Evolutionary conservation across 2,113 vertebrate genomes (phyloP), one percentile per base, ranked within the genome.

Genomic region (Chunga burmeisteri): DNA sequence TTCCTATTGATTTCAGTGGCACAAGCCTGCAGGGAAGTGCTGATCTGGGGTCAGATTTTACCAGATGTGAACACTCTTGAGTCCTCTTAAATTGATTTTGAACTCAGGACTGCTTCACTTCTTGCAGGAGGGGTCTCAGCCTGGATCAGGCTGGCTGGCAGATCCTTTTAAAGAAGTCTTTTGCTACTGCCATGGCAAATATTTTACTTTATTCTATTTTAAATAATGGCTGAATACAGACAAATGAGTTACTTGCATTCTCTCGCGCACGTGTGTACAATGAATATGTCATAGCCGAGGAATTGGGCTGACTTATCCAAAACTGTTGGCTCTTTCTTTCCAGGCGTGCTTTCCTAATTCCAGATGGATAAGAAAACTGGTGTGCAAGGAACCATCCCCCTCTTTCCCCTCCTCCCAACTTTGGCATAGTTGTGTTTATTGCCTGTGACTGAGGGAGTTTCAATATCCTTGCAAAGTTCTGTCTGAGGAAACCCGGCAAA

Each of bases 371-470:
- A 95, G 73, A 92, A 86, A 94, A 73, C 53, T 96, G 95, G 86
- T 89, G 95, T 92, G 84, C 88, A 81, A 88, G 71, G 47, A 92
- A 84, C 86, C 79, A 81, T 93, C 94, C 96, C 83, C 91, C 96
- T 88, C 80, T 61, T 71, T 65, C 91, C 91, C 78, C 90, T 91
- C 93, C 96, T 94, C 74, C 88, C 71, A 88, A 55, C 93, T 96
- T 94, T 95, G 91, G 93, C 96, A 96, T 82, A 86, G 62, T 95
- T 96, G 83, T 80, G 85, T 98, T 98, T 96, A 97, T 97, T 94
- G 96, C 96, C 91, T 97, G 94, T 65, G 86, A 93, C 94, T 89
- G 88, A 95, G 88, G 81, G 93, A 92, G 93, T 93, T 97, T 95
- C 94, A 92, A 95, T 95, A 94, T 92, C 84, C 79, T 77, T 67